phyloP scores from a whole-genome alignment of 2,888 invertebrate genomes.

The Caradrina kadenii region DNA sequence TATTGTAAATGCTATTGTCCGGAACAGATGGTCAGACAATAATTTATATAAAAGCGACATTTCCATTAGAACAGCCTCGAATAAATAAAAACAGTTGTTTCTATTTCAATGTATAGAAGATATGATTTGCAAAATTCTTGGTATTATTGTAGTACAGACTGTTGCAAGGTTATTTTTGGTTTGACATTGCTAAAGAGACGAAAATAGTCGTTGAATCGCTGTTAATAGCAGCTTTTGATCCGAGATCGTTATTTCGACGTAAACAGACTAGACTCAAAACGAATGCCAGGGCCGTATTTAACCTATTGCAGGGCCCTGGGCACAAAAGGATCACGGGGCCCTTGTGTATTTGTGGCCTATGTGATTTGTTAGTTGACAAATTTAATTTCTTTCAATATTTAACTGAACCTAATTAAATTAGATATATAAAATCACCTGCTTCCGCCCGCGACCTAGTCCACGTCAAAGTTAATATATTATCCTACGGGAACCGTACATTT shows the following conservation, averaged over 20 bases:
- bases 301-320: no score
- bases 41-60: background rate
- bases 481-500: no score
- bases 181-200: slow-evolving; percentile 43
- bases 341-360: no score
- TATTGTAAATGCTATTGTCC: background rate
- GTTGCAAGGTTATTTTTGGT: slow-evolving; percentile 39
- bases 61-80: slow-evolving; percentile 4
- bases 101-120: slow-evolving; percentile 3
- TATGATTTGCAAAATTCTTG: background rate
- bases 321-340: no score
- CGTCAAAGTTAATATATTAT: no score
- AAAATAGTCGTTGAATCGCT: slow-evolving; percentile 34
- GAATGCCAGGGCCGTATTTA: no score
- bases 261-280: background rate
- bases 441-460: no score
- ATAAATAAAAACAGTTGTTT: slow-evolving; percentile 26
- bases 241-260: background rate
- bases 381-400: no score
- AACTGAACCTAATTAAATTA: no score
- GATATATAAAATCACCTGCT: no score
- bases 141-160: background rate
- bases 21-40: background rate
- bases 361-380: no score
- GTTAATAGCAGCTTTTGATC: slow-evolving; percentile 28